A percentile compares a stretch with the other conserved stretches of the same genome.
These are phyloP conservation scores for Scaptomyza caliginosa DNA, from an alignment of 2,888 invertebrate genomes.

Conservation along the genomic window DNA sequence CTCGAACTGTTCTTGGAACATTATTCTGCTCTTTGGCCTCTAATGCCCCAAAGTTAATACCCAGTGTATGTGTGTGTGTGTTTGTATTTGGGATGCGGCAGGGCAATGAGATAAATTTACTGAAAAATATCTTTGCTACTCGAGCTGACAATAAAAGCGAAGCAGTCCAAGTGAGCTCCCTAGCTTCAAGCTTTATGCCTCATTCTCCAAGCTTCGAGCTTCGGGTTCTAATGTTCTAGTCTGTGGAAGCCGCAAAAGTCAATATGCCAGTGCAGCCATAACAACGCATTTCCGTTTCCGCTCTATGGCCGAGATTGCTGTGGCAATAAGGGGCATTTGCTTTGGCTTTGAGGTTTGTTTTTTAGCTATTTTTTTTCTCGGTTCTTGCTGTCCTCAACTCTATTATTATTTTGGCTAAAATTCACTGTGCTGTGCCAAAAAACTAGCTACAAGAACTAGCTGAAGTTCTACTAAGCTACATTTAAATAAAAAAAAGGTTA, in stretches of 20 bases:
- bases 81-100: background rate
- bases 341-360: background rate
- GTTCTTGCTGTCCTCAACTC: background rate
- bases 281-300: conserved; percentile 51
- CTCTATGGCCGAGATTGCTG: conserved; percentile 18
- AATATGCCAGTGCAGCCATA: conserved; percentile 45
- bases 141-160: conserved; percentile 41
- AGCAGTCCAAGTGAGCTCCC: conserved; percentile 11
- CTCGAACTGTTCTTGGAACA: background rate
- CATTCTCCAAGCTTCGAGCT: background rate
- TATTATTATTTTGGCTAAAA: background rate
- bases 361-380: background rate
- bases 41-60: conserved; percentile 5
- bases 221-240: background rate
- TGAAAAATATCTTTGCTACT: conserved; percentile 44
- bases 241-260: conserved; percentile 22
- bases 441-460: conserved; percentile 1
- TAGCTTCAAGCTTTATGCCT: background rate
- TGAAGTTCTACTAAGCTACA: too few relatives aligned
- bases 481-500: too few relatives aligned
- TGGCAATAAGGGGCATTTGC: conserved; percentile 41
- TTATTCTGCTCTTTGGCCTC: conserved; percentile 9
- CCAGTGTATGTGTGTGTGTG: background rate
- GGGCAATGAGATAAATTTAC: conserved; percentile 47
- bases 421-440: conserved; percentile 6